A percentile compares a stretch with the other conserved stretches of the same genome.
Conservation (phyloP, 2,888 invertebrate genomes). For the Netelia fuscicornis region DNA sequence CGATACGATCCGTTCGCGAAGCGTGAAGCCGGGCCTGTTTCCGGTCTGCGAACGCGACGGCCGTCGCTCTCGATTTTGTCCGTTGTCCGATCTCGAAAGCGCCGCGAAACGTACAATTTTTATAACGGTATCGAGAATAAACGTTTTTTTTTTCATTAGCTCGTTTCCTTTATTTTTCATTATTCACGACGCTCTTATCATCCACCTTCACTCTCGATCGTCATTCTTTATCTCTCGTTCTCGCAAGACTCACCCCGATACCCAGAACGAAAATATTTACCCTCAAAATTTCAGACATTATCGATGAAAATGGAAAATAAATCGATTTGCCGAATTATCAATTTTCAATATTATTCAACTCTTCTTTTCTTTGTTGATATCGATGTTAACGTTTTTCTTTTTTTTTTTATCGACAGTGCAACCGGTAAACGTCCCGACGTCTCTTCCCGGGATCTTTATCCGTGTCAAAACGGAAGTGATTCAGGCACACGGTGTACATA, state of each 20-base stretch:
- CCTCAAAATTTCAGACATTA: background rate
- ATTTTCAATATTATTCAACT: too few species aligned
- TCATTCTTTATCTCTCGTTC: background rate
- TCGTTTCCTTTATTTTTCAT: background rate
- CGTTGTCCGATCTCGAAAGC: constrained; percentile 39
- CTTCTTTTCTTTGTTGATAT: background rate
- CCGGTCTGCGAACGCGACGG: constrained; percentile 75
- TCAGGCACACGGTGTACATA: constrained; percentile 33
- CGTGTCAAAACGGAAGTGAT: constrained; percentile 53
- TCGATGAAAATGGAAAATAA: background rate
- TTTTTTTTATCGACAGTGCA: background rate
- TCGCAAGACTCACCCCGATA: too few species aligned
- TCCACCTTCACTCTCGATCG: background rate
- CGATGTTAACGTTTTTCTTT: background rate
- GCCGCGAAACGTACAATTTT: constrained; percentile 42
- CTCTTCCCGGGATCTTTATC: constrained; percentile 22
- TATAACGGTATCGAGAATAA: constrained; percentile 32
- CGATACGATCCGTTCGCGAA: constrained; percentile 77
- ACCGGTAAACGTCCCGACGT: constrained; percentile 5
- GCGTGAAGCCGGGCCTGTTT: constrained; percentile 80
- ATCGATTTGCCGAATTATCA: background rate
- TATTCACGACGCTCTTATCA: background rate
- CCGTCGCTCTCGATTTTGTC: constrained; percentile 72
- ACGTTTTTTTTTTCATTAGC: background rate
- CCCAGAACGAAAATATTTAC: too few species aligned